Evolutionary conservation across 2,113 vertebrate genomes (phyloP).

Genomic region (Actenoides lindsayi): DNA sequence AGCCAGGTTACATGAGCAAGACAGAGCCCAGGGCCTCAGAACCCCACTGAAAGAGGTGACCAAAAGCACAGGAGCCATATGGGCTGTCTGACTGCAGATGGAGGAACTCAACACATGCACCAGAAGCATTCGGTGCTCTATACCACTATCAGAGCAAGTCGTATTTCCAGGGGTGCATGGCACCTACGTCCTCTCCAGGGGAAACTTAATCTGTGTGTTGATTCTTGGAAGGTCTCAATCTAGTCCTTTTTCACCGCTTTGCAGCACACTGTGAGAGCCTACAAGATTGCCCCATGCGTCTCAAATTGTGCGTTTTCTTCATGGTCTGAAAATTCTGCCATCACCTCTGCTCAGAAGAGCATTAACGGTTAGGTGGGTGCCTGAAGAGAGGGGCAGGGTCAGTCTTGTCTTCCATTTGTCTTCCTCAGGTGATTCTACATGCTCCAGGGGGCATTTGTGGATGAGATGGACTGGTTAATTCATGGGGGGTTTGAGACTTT

Average conservation of each 20-base stretch:
- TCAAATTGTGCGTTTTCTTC: not conserved
- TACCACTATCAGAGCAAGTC: not conserved
- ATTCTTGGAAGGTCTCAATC: not conserved
- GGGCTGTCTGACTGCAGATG: not conserved
- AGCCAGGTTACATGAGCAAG: not conserved
- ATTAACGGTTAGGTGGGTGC: not conserved
- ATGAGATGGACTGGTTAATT: not conserved
- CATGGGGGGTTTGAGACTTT: not conserved
- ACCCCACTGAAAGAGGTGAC: not conserved
- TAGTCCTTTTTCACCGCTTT: not conserved
- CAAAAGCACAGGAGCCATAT: not conserved
- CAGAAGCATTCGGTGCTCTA: not conserved
- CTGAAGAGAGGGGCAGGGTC: not conserved
- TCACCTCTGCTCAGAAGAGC: not conserved
- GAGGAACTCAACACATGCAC: not conserved
- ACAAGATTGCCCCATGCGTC: not conserved
- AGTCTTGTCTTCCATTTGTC: not conserved
- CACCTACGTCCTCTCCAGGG: accelerated
- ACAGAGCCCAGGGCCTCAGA: accelerated
- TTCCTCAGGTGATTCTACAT: not conserved
- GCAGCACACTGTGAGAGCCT: not conserved
- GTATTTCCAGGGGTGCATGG: not conserved
- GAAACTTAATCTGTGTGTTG: not conserved
- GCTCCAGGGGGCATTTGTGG: not conserved
- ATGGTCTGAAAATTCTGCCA: not conserved